Percentiles rank a stretch among this genome's conserved stretches.
Evolutionary conservation across 2,888 invertebrate species (phyloP).

Genomic region (Copidosoma aretas): DNA sequence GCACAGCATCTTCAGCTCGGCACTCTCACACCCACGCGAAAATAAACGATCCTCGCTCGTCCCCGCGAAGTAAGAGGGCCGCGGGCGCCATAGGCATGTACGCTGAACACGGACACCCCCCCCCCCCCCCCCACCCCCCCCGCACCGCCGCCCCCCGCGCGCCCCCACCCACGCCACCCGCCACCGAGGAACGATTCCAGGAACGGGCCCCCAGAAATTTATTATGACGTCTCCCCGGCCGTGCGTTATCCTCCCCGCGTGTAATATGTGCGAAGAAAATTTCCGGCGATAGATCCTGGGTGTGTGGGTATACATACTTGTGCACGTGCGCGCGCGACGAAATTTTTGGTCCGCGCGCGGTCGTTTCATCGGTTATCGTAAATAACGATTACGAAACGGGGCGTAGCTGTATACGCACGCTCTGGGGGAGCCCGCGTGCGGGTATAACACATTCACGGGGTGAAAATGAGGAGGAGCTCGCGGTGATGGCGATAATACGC

Average conservation of each 20-base stretch:
- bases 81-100: neutral
- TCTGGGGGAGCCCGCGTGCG: neutral
- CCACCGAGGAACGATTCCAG: slow-evolving; percentile 34
- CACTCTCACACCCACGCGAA: too few relatives aligned
- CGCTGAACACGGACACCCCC: too few relatives aligned
- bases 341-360: neutral
- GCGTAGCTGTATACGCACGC: neutral
- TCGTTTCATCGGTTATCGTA: slow-evolving; percentile 8
- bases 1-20: too few relatives aligned
- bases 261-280: neutral
- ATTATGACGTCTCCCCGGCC: slow-evolving; percentile 31
- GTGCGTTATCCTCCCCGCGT: slow-evolving; percentile 23
- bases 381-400: slow-evolving; percentile 13
- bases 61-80: neutral
- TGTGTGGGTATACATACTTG: too few relatives aligned
- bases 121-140: slow-evolving; percentile 25
- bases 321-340: neutral
- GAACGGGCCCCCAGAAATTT: slow-evolving; percentile 35
- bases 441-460: neutral
- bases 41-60: neutral
- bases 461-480: too few relatives aligned
- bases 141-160: too few relatives aligned
- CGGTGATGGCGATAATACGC: too few relatives aligned
- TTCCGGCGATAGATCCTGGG: neutral
- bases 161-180: slow-evolving; percentile 26